Evolutionary conservation across 2,888 invertebrate species (phyloP).

Genomic region (Eurois occulta): DNA sequence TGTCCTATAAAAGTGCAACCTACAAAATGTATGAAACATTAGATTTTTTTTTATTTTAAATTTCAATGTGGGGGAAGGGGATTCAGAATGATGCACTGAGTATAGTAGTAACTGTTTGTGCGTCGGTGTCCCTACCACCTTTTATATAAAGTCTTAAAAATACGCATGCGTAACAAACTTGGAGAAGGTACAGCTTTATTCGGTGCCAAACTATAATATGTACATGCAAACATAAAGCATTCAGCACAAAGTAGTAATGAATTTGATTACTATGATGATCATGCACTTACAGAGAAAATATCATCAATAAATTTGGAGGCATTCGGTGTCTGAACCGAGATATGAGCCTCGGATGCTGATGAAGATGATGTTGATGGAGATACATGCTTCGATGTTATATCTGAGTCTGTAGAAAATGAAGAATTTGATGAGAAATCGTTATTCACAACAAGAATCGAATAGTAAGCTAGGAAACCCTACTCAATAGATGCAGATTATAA

Average conservation of each 20-base stretch:
- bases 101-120: background rate
- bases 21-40: too few relatives aligned
- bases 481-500: background rate
- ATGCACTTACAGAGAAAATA: slow-evolving; percentile 88
- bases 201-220: background rate
- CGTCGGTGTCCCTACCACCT: background rate
- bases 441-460: background rate
- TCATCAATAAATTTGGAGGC: slow-evolving; percentile 85
- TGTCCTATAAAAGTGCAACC: too few relatives aligned
- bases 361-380: slow-evolving; percentile 78
- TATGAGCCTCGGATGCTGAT: slow-evolving; percentile 80
- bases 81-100: background rate
- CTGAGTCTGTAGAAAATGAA: slow-evolving; percentile 75
- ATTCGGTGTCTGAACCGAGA: slow-evolving; percentile 85
- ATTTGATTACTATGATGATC: slow-evolving; percentile 46
- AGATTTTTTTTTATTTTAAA: too few relatives aligned
- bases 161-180: background rate
- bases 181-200: background rate
- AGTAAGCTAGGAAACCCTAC: background rate
- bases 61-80: too few relatives aligned
- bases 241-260: slow-evolving; percentile 3
- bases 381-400: slow-evolving; percentile 81
- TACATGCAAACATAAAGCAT: slow-evolving; percentile 21
- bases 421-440: slow-evolving; percentile 30
- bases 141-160: background rate